Conservation (phyloP, 2,888 invertebrate genomes). For the Rhogogaster chlorosoma region DNA sequence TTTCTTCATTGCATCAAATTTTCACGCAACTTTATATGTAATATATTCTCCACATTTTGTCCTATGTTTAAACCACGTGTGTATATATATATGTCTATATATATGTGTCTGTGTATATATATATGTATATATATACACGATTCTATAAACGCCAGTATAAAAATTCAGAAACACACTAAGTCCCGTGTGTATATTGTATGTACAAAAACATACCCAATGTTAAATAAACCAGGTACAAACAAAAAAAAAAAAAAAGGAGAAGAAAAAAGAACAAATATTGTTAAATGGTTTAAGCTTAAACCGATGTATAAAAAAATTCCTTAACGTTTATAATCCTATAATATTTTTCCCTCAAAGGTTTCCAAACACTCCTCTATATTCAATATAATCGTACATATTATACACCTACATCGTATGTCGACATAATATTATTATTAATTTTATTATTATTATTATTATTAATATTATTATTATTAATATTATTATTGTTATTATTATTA, state of each 20-base stretch:
- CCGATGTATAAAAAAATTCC: conserved; percentile 10
- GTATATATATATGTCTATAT: background rate
- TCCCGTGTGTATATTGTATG: background rate
- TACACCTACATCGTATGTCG: background rate
- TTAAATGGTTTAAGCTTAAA: conserved; percentile 18
- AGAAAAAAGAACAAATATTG: background rate
- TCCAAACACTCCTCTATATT: background rate
- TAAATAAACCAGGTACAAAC: background rate
- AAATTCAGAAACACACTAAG: background rate
- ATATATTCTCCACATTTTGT: background rate
- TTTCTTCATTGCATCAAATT: background rate
- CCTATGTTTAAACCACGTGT: background rate
- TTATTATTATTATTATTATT: too few relatives aligned
- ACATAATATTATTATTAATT: conserved; percentile 1
- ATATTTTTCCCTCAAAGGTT: background rate
- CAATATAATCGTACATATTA: background rate
- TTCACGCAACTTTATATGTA: background rate
- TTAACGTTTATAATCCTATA: background rate
- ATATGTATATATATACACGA: background rate
- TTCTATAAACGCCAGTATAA: conserved; percentile 17
- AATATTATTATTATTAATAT: too few relatives aligned
- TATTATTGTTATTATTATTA: background rate
- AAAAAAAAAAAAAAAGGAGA: background rate
- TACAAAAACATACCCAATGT: background rate
- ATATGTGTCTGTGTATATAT: too few relatives aligned